phyloP scores from a whole-genome alignment of 2,888 invertebrate genomes.

The Tetheella fluctuosa region DNA sequence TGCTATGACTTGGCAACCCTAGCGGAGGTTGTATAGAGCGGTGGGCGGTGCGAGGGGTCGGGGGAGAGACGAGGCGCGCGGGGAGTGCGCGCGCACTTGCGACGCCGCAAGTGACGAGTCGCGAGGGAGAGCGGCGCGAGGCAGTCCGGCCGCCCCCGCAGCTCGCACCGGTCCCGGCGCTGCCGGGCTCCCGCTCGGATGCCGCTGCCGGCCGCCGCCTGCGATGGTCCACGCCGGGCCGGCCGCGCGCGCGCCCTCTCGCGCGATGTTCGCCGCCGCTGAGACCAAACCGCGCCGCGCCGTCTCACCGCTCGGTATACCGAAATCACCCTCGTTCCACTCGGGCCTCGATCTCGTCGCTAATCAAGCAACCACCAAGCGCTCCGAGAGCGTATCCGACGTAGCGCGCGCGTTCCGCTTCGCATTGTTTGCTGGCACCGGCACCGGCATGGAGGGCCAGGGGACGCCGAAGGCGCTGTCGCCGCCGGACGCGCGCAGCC shows the following conservation, averaged over 20 bases:
- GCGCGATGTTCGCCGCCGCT: conserved; percentile 82
- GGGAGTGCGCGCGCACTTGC: conserved; percentile 46
- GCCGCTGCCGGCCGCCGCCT: conserved; percentile 83
- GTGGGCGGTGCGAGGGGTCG: conserved; percentile 30
- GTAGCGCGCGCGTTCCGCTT: conserved; percentile 80
- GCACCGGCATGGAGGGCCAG: conserved; percentile 69
- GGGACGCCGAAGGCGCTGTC: conserved; percentile 71
- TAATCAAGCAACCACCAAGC: conserved; percentile 80
- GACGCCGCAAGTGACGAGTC: conserved; percentile 35
- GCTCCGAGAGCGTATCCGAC: conserved; percentile 77
- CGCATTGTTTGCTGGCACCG: conserved; percentile 67
- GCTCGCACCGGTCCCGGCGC: conserved; percentile 77
- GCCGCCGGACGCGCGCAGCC: conserved; percentile 74
- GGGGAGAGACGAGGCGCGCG: conserved; percentile 35
- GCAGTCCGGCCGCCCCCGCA: conserved; percentile 78
- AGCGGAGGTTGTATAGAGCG: conserved; percentile 67
- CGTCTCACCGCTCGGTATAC: conserved; percentile 88
- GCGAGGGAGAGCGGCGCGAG: conserved; percentile 51
- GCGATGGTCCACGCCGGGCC: conserved; percentile 84
- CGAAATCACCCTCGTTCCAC: conserved; percentile 95
- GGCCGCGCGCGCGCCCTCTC: conserved; percentile 81
- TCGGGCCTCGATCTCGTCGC: conserved; percentile 93
- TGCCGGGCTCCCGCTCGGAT: conserved; percentile 80
- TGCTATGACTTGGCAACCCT: conserved; percentile 57
- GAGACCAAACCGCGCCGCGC: conserved; percentile 80